phyloP scores from a whole-genome alignment of 2,797 vertebrate species.

The Anabacerthia variegaticeps region DNA sequence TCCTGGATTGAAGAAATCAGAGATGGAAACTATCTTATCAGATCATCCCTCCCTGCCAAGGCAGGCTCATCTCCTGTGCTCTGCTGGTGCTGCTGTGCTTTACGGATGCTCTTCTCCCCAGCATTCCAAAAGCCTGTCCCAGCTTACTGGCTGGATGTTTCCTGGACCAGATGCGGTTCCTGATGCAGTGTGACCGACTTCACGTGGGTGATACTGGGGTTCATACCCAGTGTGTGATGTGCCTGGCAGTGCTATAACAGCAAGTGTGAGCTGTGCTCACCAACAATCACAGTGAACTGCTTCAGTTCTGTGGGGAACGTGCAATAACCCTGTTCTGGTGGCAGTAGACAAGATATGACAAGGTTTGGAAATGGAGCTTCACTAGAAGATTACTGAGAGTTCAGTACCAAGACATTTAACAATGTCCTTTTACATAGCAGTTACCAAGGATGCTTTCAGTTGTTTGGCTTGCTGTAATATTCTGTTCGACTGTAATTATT shows the following conservation, averaged over 20 bases:
- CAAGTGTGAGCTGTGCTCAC: background rate
- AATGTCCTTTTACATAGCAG: background rate
- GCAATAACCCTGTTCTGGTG: background rate
- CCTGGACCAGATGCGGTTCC: background rate
- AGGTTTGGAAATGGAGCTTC: background rate
- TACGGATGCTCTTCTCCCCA: background rate
- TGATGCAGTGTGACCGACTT: fast-evolving
- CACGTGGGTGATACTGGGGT: fast-evolving
- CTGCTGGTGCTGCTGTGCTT: background rate
- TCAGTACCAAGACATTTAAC: background rate
- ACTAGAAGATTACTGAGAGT: background rate
- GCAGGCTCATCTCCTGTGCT: background rate
- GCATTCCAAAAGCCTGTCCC: background rate
- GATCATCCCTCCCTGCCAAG: background rate
- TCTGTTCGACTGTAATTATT: background rate
- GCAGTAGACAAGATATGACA: background rate
- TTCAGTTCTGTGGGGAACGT: fast-evolving
- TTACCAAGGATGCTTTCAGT: background rate
- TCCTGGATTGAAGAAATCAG: background rate
- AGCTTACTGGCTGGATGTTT: background rate
- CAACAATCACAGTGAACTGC: fast-evolving
- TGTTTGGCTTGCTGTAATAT: background rate
- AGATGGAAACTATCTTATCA: constrained; percentile 13
- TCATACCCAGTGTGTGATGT: background rate
- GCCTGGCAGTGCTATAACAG: background rate